Conservation (phyloP, 2,888 invertebrate genomes). For the Hemicrepidius hirtus region DNA sequence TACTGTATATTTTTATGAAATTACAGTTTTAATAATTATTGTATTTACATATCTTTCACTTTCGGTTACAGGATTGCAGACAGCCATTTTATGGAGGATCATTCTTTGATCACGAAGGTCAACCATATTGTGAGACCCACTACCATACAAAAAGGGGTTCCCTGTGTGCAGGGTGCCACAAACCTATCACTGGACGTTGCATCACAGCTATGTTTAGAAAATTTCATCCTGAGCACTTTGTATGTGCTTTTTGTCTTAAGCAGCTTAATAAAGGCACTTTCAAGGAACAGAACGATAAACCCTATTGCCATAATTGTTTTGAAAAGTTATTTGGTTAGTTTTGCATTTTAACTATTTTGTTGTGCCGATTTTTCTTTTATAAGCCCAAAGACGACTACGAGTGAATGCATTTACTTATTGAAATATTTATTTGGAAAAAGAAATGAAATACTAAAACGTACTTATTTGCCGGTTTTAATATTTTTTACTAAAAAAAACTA, state of each 20-base stretch:
- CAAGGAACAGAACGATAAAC: constrained; percentile 99
- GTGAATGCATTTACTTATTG: constrained; percentile 20
- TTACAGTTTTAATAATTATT: no score
- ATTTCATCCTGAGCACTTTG: constrained; percentile 99
- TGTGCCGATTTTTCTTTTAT: constrained; percentile 4
- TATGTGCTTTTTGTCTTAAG: constrained; percentile 98
- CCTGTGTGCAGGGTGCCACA: constrained; percentile 97
- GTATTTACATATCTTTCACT: no score
- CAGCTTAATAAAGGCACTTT: constrained; percentile 99
- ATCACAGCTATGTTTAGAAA: constrained; percentile 99
- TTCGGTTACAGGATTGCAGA: constrained; percentile 87
- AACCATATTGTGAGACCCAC: constrained; percentile 99
- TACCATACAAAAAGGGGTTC: constrained; percentile 98
- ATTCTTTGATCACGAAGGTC: constrained; percentile 98
- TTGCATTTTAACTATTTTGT: background rate
- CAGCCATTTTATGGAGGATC: constrained; percentile 97
- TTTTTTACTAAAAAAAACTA: constrained; percentile 3
- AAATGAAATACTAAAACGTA: constrained; percentile 7
- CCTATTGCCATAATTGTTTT: constrained; percentile 98
- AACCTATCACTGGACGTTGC: constrained; percentile 97
- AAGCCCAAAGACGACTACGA: constrained; percentile 7
- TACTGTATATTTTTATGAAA: no score
- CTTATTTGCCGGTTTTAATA: constrained; percentile 7
- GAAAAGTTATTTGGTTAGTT: constrained; percentile 94
- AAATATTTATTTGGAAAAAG: background rate